Evolutionary conservation across 2,113 vertebrate species (phyloP), one percentile per base, ranked within the genome.

Genomic region (Pithys albifrons): DNA sequence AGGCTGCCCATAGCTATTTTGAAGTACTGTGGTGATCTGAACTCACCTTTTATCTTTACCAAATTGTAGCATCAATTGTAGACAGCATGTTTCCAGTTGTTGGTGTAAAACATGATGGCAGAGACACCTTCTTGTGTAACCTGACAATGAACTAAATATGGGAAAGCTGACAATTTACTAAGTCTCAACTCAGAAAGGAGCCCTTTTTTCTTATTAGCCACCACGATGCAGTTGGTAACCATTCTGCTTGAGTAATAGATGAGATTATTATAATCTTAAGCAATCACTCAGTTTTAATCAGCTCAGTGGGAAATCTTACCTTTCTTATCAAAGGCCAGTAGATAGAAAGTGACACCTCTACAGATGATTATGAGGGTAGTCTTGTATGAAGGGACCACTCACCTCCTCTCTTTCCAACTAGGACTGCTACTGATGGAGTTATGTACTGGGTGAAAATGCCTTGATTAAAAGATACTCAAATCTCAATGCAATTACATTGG

Each of bases 261-360:
- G 57, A 86, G 61, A 49, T 86, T 80, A 85, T 94, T 39, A 62
- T 85, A 71, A 91, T 79, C 91, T 93, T 69, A 93, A 90, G 88
- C 88, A 91, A 54, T 75, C 72, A 65, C 43, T 77, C 72, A 59
- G 73, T 73, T 97, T 93, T 92, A 92, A 95, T 95, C 96, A 88
- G 49, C 31, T 93, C 72, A 94, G 52, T 45, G 51, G 78, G 76
- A 92, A 95, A 96, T 79, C 80, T 84, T 74, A 66, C 51, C 80
- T 88, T 95, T 85, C 77, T 93, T 92, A 95, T 85, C 75, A 95
- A 95, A 96, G 66, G 88, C 75, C 81, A 93, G 48, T 49, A n/a
- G 58, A 94, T 73, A 78, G 88, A 88, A 96, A 92, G 58, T 5
- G 77, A 83, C 88, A 6, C 55, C 55, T 87, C 55, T 54, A 19